phyloP scores from a whole-genome alignment of 2,113 vertebrate species.

The Tonatia bakeri region DNA sequence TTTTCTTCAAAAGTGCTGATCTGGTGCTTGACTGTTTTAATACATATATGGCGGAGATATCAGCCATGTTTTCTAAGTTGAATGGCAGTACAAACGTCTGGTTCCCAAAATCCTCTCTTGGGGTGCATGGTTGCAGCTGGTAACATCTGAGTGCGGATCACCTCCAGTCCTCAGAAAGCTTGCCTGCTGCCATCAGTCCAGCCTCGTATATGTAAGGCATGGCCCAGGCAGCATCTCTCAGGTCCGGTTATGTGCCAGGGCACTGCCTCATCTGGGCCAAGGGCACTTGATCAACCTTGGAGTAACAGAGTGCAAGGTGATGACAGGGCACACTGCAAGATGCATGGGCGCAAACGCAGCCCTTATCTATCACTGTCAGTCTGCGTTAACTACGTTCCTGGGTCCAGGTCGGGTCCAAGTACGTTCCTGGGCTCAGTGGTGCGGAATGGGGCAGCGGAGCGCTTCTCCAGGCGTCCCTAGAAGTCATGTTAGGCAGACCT shows the following conservation, averaged over 20 bases:
- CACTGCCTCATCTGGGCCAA: not conserved
- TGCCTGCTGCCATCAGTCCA: not conserved
- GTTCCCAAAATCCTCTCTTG: not conserved
- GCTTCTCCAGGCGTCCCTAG: not conserved
- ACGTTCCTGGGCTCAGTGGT: not conserved
- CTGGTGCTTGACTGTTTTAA: not conserved
- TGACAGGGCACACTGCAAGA: not conserved
- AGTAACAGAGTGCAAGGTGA: not conserved
- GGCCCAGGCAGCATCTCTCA: too few species aligned
- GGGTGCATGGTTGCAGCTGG: not conserved
- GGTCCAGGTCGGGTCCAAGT: not conserved
- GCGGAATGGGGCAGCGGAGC: not conserved
- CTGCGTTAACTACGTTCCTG: not conserved
- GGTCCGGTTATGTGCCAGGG: not conserved
- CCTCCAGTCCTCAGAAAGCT: not conserved
- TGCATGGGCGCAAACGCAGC: not conserved
- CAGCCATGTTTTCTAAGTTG: not conserved
- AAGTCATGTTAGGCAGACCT: not conserved
- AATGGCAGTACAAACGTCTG: not conserved
- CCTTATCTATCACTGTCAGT: fast-evolving
- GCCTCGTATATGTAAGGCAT: not conserved
- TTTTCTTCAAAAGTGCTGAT: not conserved
- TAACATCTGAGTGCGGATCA: not conserved
- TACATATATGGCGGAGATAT: not conserved
- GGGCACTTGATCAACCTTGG: not conserved